A percentile compares a stretch with the other conserved stretches of the same genome.
phyloP scores from a whole-genome alignment of 2,888 invertebrate genomes.

The Drosophila infuscata region DNA sequence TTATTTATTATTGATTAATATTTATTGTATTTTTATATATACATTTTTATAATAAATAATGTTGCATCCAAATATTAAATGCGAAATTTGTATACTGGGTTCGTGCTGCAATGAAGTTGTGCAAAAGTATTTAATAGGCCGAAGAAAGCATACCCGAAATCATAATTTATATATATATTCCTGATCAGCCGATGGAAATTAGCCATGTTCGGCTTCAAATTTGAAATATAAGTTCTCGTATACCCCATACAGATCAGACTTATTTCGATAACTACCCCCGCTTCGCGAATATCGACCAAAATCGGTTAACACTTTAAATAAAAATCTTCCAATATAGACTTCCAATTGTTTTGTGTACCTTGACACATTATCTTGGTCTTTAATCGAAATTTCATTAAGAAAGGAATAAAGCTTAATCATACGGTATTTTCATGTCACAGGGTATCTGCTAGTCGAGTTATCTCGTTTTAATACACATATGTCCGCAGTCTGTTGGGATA shows the following conservation, averaged over 20 bases:
- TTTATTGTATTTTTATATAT: too few relatives aligned
- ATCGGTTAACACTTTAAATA: background rate
- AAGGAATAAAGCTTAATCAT: background rate
- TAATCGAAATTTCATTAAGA: background rate
- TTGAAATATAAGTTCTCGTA: background rate
- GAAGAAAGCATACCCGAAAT: background rate
- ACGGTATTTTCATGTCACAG: background rate
- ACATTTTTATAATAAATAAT: too few relatives aligned
- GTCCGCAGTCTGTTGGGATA: constrained; percentile 25
- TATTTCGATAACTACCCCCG: background rate
- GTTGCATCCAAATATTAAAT: background rate
- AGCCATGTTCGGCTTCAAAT: background rate
- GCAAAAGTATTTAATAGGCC: background rate
- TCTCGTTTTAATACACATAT: background rate
- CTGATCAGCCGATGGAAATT: background rate
- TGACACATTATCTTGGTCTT: background rate
- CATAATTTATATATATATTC: background rate
- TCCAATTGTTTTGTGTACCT: background rate
- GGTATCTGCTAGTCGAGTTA: background rate
- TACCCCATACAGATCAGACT: background rate
- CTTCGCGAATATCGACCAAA: background rate
- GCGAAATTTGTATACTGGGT: background rate
- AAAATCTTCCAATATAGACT: background rate
- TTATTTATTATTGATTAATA: too few relatives aligned
- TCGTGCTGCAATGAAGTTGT: background rate